These are phyloP conservation scores for Leptinotarsa texana DNA, from an alignment of 1,140 invertebrate genomes.

Conservation along the genomic window DNA sequence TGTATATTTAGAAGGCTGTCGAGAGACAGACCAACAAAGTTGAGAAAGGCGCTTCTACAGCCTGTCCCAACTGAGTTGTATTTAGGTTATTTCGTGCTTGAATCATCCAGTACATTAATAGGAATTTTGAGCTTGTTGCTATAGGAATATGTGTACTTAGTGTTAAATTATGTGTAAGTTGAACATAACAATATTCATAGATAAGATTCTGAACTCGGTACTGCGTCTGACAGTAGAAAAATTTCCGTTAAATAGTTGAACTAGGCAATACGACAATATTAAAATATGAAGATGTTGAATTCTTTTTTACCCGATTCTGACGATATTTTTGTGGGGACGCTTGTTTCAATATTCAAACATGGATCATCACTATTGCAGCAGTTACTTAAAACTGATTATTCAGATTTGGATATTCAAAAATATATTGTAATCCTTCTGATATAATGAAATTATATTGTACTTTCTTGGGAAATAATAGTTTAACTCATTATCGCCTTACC, in stretches of 20 bases:
- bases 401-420: neutral
- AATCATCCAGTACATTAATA: neutral
- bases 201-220: neutral
- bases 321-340: neutral
- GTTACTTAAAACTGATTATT: neutral
- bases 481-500: too few species aligned
- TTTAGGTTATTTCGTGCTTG: constrained; percentile 1
- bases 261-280: constrained; percentile 15
- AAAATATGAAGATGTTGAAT: neutral
- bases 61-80: neutral
- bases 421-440: neutral
- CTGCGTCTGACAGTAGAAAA: neutral
- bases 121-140: constrained; percentile 4
- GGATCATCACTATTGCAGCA: neutral
- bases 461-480: neutral
- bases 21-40: neutral
- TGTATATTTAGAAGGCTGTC: neutral
- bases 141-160: neutral
- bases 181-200: constrained; percentile 19
- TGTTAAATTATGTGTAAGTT: neutral
- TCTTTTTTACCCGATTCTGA: neutral
- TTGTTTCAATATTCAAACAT: constrained; percentile 7
- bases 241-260: constrained; percentile 6
- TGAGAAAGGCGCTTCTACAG: constrained; percentile 5
- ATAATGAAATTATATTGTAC: constrained; percentile 15